Evolutionary conservation across 2,113 vertebrate species (phyloP).

Genomic region (Ophiodon elongatus): DNA sequence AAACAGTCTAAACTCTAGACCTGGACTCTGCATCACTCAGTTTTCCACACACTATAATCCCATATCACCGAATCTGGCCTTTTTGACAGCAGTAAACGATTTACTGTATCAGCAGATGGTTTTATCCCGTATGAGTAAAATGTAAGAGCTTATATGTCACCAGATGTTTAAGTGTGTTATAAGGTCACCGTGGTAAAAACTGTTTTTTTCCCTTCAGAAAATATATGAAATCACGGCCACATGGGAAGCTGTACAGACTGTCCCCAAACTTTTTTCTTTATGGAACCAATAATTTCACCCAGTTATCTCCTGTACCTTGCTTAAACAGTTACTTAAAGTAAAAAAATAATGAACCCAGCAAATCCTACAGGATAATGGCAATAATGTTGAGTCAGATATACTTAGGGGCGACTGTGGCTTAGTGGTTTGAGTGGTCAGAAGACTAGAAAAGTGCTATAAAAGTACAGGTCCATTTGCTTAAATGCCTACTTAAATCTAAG

Average conservation of each 20-base stretch:
- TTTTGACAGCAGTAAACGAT: not conserved
- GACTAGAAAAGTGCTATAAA: too few relatives aligned
- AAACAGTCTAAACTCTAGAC: not conserved
- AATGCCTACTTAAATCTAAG: too few relatives aligned
- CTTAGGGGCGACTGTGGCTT: too few relatives aligned
- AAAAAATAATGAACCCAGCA: not conserved
- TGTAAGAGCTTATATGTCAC: not conserved
- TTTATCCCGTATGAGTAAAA: not conserved
- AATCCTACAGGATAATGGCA: not conserved
- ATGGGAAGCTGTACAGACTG: not conserved
- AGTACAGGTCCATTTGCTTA: too few relatives aligned
- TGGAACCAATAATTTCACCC: too few relatives aligned
- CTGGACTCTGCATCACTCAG: not conserved
- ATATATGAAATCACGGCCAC: not conserved
- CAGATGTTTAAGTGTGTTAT: slow-evolving; percentile 11
- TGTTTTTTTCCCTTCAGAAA: not conserved
- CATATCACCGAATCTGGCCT: not conserved
- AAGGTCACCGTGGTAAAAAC: not conserved
- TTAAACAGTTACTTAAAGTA: not conserved
- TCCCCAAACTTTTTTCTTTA: not conserved
- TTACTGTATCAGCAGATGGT: not conserved
- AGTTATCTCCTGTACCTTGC: too few relatives aligned
- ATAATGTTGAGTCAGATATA: not conserved
- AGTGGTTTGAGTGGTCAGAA: too few relatives aligned
- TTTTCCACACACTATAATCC: not conserved